Evolutionary conservation across 2,113 vertebrate genomes (phyloP), one percentile per base, ranked within the genome.

Genomic region (Oplegnathus fasciatus): DNA sequence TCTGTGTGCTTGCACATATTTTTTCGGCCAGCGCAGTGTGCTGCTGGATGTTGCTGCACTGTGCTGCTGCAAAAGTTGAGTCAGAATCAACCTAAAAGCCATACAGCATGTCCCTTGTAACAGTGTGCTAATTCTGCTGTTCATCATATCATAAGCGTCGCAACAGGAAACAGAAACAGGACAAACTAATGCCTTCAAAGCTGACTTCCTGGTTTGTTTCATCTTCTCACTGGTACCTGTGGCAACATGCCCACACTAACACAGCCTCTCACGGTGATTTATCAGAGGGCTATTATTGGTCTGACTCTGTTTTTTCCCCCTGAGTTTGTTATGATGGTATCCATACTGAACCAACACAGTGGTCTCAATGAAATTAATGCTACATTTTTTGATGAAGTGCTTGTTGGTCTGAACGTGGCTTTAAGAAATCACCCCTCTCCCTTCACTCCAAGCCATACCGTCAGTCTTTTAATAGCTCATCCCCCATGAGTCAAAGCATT

Each of bases 221-320:
- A 46, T 46, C n/a, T 57, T 44, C 26, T 54, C 48, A 42, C n/a
- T 3, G 0, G 22, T n/a, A 60, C 66, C 50, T 52, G 66, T 66
- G 55, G 13, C 26, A 78, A 70, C 48, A 73, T 22, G 20, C 22
- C 40, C 28, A 65, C 46, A 68, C 55, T 24, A 44, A 70, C 58
- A 61, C 26, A 48, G 28, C 2, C 62, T 44, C 55, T 62, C 15
- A 7, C 22, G 6, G 37, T 62, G 24, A 80, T 78, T 67, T 67
- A 78, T 40, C 11, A 87, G 50, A 42, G 54, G 10, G 17, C 61
- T 86, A 15, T 42, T 73, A 40, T 64, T 82, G 61, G 61, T 40
- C 50, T 80, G 42, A 69, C n/a, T n/a, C n/a, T n/a, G n/a, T n/a
- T n/a, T n/a, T n/a, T n/a, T n/a, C n/a, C n/a, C n/a, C 22, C 24